Base-by-base conservation (phyloP, 2,888 invertebrate genomes). In the Drosophila anomelani region DNA sequence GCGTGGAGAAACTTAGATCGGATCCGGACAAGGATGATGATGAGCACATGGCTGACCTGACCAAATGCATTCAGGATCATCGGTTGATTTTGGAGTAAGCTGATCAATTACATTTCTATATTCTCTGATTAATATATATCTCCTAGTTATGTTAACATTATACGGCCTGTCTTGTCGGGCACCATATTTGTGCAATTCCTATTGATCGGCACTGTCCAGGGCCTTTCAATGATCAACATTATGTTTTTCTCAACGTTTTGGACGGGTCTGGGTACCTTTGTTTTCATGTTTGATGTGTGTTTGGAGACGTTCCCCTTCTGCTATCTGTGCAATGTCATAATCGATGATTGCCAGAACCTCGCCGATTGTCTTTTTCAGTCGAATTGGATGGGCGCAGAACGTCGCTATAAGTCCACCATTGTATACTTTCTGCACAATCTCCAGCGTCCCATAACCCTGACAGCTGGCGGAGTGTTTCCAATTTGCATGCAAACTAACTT, bases 291-390 rank as follows among this genome's bases (percentile, higher is more conserved):
- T 1, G 67, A 59, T 38, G 54, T 85, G 2, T 1, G 77, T 0
- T 6, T 86, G 60, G 62, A 85, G 41, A 81, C 85, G 0, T 88
- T 79, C 47, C 88, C 85, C n/a, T 73, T 85, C 12, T 81, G 88
- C 61, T 85, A 76, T 20, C 41, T 86, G 13, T 88, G 85, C 68
- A 75, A 86, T 6, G 12, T 69, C 44, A 55, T 85, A 2, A 36
- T 64, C 7, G 55, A 63, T 2, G 85, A 85, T 20, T 75, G 76
- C 17, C 62, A 53, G 2, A 62, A 80, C 0, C 63, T 88, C 0
- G 32, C 86, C 0, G 20, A 77, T 7, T 38, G 59, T 12, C 66
- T 89, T 6, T 89, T 85, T 23, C 80, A 85, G 15, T 87, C 85
- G 4, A 72, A 85, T 55, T 85, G 85, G 85, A 44, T 61, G 2